Evolutionary conservation across 1,140 invertebrate species (phyloP), one percentile per base, ranked within the genome.

Genomic region (Hyphantria cunea): DNA sequence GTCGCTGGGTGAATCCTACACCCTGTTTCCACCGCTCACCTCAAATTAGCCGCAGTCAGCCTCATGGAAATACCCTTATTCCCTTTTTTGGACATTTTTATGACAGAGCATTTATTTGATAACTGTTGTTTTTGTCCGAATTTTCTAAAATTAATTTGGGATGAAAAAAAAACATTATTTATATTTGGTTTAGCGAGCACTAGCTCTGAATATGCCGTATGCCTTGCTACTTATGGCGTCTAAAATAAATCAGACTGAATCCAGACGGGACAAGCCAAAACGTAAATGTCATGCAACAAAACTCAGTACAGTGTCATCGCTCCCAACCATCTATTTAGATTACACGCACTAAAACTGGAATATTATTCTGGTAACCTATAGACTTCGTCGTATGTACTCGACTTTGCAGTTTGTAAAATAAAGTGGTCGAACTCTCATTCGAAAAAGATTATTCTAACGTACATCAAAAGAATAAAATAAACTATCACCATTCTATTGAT

Each of bases 201-300:
- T 2, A 10, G 11, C 8, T 37, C 8, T 13, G 39, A 44, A 56
- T 34, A 33, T 53, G 4, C 10, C 15, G 34, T 53, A 37, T 41
- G 41, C 25, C 14, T 32, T 68, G 64, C 65, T 51, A 66, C 66
- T 72, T 69, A 66, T 62, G 62, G 60, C 58, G 56, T 60, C 73
- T 68, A 74, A 84, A 84, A 84, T 82, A 84, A 82, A 77, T 74
- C 71, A 76, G 78, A 67, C 68, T n/a, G 44, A 55, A 58, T 51
- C 55, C 70, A 73, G 74, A 76, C 68, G 53, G 42, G 51, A 64
- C 64, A 69, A 49, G 53, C 66, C 66, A 78, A 81, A 82, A 78
- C 64, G 71, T 66, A 74, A 79, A 82, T 77, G 78, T 81, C 76
- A 76, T 78, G 64, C 67, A 84, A 82, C 80, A 87, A 84, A 86